These are phyloP conservation scores for Recurvirostra avosetta DNA, from an alignment of 2,113 vertebrate genomes.

Conservation along the genomic window DNA sequence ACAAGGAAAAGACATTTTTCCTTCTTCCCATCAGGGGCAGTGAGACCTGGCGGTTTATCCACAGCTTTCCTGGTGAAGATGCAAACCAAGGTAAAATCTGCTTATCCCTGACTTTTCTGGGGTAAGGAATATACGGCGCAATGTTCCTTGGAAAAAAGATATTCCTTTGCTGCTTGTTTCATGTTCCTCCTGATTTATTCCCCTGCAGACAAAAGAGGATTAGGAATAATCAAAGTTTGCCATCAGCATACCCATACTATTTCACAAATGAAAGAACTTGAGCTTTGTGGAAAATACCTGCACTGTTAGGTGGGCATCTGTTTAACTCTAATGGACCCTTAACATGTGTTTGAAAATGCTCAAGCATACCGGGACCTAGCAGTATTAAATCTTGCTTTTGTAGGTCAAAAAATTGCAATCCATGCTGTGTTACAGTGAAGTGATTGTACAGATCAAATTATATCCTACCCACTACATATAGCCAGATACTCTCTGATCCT, in stretches of 20 bases:
- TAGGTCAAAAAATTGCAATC: background rate
- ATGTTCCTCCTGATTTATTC: background rate
- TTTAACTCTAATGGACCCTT: background rate
- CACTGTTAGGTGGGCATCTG: background rate
- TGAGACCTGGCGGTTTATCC: background rate
- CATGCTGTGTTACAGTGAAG: background rate
- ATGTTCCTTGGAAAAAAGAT: background rate
- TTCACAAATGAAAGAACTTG: constrained; percentile 5
- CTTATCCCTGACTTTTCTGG: background rate
- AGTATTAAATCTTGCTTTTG: background rate
- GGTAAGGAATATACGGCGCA: background rate
- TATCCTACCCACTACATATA: background rate
- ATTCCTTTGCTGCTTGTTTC: background rate
- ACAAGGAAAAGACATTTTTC: constrained; percentile 22
- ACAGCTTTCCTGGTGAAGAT: background rate
- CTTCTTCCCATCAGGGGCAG: background rate
- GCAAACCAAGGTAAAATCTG: constrained; percentile 5
- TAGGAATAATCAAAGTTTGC: constrained; percentile 18
- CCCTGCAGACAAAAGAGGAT: constrained; percentile 18
- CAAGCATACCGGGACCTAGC: background rate
- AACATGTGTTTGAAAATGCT: background rate
- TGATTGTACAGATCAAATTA: background rate
- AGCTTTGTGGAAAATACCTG: background rate
- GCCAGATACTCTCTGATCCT: background rate
- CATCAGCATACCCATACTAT: background rate